Evolutionary conservation across 2,113 vertebrate genomes (phyloP).

Genomic region (Chinchilla lanigera): DNA sequence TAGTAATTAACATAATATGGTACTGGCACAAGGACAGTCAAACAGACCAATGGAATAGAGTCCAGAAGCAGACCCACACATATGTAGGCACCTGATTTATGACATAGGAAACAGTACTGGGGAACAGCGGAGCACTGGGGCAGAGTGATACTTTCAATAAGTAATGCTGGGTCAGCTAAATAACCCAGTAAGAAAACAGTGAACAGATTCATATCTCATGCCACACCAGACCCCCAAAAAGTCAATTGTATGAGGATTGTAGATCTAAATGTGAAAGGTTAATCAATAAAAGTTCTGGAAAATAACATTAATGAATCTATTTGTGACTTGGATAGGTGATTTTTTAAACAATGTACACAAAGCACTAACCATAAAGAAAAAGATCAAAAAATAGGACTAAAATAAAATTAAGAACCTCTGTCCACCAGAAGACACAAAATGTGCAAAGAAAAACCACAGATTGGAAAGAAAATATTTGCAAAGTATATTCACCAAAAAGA

Average conservation of each 20-base stretch:
- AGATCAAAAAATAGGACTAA: background rate
- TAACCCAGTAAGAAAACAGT: background rate
- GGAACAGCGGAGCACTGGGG: background rate
- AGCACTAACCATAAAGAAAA: background rate
- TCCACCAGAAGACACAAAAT: background rate
- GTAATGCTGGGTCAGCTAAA: no score
- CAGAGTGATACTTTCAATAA: background rate
- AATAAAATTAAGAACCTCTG: background rate
- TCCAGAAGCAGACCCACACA: background rate
- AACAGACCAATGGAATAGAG: background rate
- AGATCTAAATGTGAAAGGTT: background rate
- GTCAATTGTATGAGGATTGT: background rate
- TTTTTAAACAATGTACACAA: background rate
- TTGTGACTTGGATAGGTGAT: background rate
- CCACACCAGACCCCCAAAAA: background rate
- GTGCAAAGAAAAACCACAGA: constrained; percentile 8
- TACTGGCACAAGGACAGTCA: background rate
- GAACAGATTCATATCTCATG: background rate
- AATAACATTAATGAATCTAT: background rate
- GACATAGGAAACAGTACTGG: background rate
- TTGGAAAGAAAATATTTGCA: background rate
- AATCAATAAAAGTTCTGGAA: background rate
- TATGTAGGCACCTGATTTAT: background rate
- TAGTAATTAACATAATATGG: background rate
- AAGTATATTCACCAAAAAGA: background rate